phyloP scores from a whole-genome alignment of 2,113 vertebrate species.

The Python bivittatus region DNA sequence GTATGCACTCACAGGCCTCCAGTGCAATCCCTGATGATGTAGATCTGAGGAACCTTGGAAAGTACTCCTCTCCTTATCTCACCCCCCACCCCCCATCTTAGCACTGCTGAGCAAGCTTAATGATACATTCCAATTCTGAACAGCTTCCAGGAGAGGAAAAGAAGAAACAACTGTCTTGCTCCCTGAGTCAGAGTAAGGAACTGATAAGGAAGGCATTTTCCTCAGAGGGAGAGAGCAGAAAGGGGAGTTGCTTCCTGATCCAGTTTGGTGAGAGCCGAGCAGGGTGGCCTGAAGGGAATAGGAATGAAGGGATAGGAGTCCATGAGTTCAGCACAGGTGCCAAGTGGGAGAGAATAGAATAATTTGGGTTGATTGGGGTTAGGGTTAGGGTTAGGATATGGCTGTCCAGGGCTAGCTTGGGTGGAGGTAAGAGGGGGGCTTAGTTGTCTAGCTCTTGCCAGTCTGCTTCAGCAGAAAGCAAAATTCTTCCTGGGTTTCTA shows the following conservation, averaged over 20 bases:
- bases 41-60: neutral
- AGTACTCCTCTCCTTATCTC: neutral
- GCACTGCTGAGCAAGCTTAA: neutral
- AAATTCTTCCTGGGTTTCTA: neutral
- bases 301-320: neutral
- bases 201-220: neutral
- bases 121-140: neutral
- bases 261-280: neutral
- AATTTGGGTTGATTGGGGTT: neutral
- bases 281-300: too few species aligned
- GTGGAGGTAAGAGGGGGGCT: neutral
- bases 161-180: neutral
- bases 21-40: neutral
- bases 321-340: neutral
- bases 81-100: neutral
- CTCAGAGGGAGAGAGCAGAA: neutral
- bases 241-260: neutral
- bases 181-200: neutral
- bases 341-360: neutral
- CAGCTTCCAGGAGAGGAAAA: neutral
- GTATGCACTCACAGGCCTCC: neutral
- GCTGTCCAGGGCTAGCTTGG: neutral
- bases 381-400: too few species aligned
- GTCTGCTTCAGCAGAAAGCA: neutral
- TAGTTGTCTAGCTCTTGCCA: neutral